Base-by-base conservation (phyloP, 2,888 invertebrate genomes). In the Dorcus hopei region DNA sequence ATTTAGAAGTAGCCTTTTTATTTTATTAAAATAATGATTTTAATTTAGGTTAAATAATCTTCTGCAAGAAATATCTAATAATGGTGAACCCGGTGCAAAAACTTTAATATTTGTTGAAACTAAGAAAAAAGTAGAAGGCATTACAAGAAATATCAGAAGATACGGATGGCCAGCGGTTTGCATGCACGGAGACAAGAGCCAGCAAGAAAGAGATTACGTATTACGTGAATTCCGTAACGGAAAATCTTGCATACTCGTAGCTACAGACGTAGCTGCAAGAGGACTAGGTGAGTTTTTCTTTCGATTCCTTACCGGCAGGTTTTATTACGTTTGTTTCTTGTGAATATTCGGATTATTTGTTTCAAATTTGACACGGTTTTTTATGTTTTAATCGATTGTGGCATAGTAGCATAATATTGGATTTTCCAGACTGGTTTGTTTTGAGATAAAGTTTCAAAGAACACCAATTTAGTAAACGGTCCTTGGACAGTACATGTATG, bases 231-330 rank as follows among this genome's bases (percentile, higher is more conserved):
- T 95, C 81, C 87, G 94, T 70, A 88, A 87, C 71, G 93, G 93
- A 68, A 88, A 91, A 79, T 88, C 91, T 58, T 88, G 89, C 66
- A 95, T 97, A 76, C 84, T 97, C 68, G 93, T 97, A 67, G 97
- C 97, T 72, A 98, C 97, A 63, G 97, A 98, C 82, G 97, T 97
- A 74, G 97, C 97, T 67, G 97, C 97, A 51, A 85, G 97, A 76
- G 96, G 97, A 75, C 84, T 97, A 79, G 95, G 95, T 95, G 84
- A 86, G 90, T 85, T 43, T 14, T 39, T 9, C 19, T 11, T 48
- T 42, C n/a, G 33, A 57, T 39, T 26, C 41, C 23, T 42, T 51
- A 39, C 0, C 16, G 0, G 9, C 9, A 9, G 9, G 16, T 9
- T 8, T 16, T 33, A 26, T 23, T 43, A 42, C 42, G 47, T 55